Evolutionary conservation across 1,140 invertebrate species (phyloP).

Genomic region (Camponotus floridanus): DNA sequence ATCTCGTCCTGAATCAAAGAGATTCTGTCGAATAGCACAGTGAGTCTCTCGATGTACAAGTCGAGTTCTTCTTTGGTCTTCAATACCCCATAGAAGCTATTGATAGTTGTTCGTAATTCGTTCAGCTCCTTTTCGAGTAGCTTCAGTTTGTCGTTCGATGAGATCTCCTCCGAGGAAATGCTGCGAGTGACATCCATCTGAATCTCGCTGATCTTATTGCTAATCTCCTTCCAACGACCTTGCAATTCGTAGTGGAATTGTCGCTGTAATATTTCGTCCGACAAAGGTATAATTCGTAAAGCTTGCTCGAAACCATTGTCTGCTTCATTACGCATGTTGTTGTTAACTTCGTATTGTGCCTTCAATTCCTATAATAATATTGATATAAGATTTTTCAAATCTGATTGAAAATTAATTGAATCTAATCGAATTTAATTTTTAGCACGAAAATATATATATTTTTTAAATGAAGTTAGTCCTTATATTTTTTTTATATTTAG

Average conservation of each 20-base stretch:
- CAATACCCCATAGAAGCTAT: constrained; percentile 91
- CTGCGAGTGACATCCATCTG: constrained; percentile 89
- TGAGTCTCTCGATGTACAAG: constrained; percentile 92
- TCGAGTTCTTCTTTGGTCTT: constrained; percentile 93
- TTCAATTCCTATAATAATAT: constrained; percentile 89
- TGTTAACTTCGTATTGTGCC: constrained; percentile 95
- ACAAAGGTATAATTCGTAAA: constrained; percentile 91
- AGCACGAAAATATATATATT: too few relatives aligned
- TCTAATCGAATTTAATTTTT: too few relatives aligned
- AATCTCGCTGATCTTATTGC: constrained; percentile 88
- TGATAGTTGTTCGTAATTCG: constrained; percentile 89
- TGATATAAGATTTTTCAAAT: neutral
- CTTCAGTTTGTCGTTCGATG: constrained; percentile 90
- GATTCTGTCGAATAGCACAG: constrained; percentile 91
- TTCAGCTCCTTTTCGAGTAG: constrained; percentile 91
- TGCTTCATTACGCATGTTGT: constrained; percentile 91
- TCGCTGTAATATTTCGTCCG: constrained; percentile 93
- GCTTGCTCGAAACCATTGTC: constrained; percentile 91
- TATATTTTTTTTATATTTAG: too few relatives aligned
- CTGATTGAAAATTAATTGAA: too few relatives aligned
- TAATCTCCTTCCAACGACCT: constrained; percentile 91
- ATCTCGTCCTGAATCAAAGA: constrained; percentile 92
- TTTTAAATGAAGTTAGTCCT: too few relatives aligned
- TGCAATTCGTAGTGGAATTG: constrained; percentile 92
- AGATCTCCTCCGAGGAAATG: constrained; percentile 90